These are phyloP conservation scores for Acanthurus tractus DNA, from an alignment of 2,797 vertebrate genomes.

Conservation along the genomic window DNA sequence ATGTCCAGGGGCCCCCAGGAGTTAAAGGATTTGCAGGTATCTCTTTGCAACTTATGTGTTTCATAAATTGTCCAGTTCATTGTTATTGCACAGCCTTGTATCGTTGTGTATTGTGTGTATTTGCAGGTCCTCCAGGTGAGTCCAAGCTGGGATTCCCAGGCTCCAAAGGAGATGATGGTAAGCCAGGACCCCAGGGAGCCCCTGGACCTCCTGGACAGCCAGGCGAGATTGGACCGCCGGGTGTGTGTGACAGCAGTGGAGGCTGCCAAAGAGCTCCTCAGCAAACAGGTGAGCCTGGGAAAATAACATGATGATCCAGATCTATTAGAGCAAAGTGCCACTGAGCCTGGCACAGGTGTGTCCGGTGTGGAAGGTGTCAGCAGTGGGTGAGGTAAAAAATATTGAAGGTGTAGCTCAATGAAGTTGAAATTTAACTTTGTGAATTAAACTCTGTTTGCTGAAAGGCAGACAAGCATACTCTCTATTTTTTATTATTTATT, in stretches of 20 bases:
- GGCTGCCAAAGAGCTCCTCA: slow-evolving; percentile 77
- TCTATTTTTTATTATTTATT: too few species aligned
- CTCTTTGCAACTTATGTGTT: neutral
- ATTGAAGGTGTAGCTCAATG: neutral
- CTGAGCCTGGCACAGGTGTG: neutral
- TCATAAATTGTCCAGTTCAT: neutral
- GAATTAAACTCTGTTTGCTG: too few species aligned
- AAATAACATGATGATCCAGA: neutral
- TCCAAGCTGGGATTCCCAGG: slow-evolving; percentile 80
- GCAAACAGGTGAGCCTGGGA: slow-evolving; percentile 76
- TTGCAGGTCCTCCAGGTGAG: slow-evolving; percentile 83
- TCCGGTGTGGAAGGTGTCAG: neutral
- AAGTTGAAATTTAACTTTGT: too few species aligned
- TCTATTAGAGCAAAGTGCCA: neutral
- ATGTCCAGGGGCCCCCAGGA: slow-evolving; percentile 81
- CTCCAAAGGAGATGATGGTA: slow-evolving; percentile 81
- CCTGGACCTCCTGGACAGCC: slow-evolving; percentile 78
- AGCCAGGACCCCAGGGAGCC: slow-evolving; percentile 71
- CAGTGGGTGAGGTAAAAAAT: too few species aligned
- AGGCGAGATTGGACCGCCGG: slow-evolving; percentile 85
- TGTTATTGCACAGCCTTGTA: neutral
- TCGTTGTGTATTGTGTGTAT: slow-evolving; percentile 14
- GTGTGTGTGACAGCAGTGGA: slow-evolving; percentile 85
- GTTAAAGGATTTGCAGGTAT: slow-evolving; percentile 85
- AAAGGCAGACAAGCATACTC: too few species aligned